These are phyloP conservation scores for Ursus arctos DNA, from an alignment of 2,113 vertebrate genomes.

Conservation along the genomic window DNA sequence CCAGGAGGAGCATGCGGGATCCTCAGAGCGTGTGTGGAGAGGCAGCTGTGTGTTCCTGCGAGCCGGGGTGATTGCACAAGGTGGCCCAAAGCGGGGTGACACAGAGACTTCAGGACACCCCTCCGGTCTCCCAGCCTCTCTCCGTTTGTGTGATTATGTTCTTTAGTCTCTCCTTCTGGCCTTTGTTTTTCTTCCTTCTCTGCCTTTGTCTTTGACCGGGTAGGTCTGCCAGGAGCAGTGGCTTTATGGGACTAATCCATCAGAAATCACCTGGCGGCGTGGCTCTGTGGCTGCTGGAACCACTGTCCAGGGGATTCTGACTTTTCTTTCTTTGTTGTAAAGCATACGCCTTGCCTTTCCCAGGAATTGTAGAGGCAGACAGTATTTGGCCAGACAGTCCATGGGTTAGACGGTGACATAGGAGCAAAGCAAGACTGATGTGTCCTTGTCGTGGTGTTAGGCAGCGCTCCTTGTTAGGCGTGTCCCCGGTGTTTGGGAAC, in stretches of 20 bases:
- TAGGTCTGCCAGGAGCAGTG: neutral
- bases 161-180: neutral
- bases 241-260: neutral
- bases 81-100: rapidly evolving
- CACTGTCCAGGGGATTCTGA: neutral
- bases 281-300: neutral
- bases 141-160: neutral
- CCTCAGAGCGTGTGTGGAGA: neutral
- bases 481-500: neutral
- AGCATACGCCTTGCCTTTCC: neutral
- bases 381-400: neutral
- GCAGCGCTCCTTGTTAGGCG: neutral
- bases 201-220: neutral
- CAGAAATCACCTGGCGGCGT: neutral
- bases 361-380: neutral
- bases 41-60: neutral
- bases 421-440: neutral
- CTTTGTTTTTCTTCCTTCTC: neutral
- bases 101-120: rapidly evolving
- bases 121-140: too few relatives aligned
- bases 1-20: neutral
- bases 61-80: rapidly evolving
- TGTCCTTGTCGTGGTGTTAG: neutral
- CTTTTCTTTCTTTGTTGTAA: neutral
- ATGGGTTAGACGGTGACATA: rapidly evolving